Evolutionary conservation across 2,797 vertebrate genomes (phyloP), one percentile per base, ranked within the genome.

Genomic region (Ctenochaetus hawaiiensis): DNA sequence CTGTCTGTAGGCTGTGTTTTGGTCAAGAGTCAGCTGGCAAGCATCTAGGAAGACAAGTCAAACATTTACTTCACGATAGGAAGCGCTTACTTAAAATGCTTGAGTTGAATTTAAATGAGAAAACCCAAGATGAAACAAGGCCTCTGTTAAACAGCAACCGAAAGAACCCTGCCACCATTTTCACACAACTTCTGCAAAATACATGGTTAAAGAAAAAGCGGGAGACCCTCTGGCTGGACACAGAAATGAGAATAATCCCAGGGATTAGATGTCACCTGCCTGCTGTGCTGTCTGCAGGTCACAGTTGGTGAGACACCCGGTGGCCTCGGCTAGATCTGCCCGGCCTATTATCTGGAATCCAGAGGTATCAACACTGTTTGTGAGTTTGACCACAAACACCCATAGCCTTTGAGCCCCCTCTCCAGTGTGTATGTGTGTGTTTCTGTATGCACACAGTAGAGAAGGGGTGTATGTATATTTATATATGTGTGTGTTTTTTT

Each of bases 1-100:
- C 82, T 96, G 94, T 84, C 81, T 91, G 83, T 96, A 96, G 77
- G 95, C 95, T 34, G 96, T 96, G 92, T 91, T 94, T 4, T 90
- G 41, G 89, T 96, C 95, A 76, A 96, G 79, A 47, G 95, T 96
- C 60, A 96, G 91, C 60, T 90, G 92, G 60, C 91, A 95, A 57
- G 94, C 93, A 90, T 95, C 96, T 96, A 37, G 48, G 75, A 65
- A 63, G 44, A 62, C 0, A 64, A 52, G 69, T 5, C 18, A 0
- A 72, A 62, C 61, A 48, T 77, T 78, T 34, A 75, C 20, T 72
- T 65, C 22, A 69, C n/a, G 48, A 58, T 4, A 70, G 1, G 22
- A 75, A 66, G 43, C 20, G 10, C 60, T 79, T 68, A 30, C 6
- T 34, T 20, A 12, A 52, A 48, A 23, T 4, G 16, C 2, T 66